These are phyloP conservation scores for Osedax fenrisi DNA, from an alignment of 2,888 invertebrate genomes.

Conservation along the genomic window DNA sequence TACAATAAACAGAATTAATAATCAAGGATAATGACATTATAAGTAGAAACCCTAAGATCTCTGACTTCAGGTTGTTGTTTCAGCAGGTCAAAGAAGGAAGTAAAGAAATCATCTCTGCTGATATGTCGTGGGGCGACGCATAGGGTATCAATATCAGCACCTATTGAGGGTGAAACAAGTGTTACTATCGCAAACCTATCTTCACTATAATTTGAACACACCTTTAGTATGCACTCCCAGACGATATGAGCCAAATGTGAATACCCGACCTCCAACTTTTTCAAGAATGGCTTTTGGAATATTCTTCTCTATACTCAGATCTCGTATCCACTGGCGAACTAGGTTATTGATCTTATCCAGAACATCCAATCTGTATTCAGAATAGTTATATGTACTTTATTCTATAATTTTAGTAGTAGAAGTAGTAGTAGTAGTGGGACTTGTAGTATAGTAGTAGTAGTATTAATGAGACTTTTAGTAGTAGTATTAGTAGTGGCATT, in stretches of 20 bases:
- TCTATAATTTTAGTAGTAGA: no score
- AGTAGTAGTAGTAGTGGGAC: no score
- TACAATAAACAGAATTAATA: constrained; percentile 42
- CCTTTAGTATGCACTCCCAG: constrained; percentile 77
- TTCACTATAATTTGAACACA: constrained; percentile 33
- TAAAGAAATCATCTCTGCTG: constrained; percentile 81
- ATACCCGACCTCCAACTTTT: constrained; percentile 84
- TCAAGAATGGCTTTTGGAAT: constrained; percentile 82
- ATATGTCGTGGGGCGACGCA: constrained; percentile 95
- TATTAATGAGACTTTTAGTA: no score
- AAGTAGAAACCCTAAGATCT: constrained; percentile 59
- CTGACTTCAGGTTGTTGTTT: constrained; percentile 74
- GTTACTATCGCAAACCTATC: not conserved
- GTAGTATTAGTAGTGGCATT: no score
- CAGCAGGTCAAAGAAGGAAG: constrained; percentile 80
- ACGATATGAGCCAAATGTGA: constrained; percentile 92
- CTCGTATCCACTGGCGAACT: constrained; percentile 84
- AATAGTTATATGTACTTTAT: no score
- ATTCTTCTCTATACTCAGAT: constrained; percentile 72
- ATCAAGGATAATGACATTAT: not conserved
- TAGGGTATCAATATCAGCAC: constrained; percentile 95
- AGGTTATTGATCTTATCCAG: constrained; percentile 69
- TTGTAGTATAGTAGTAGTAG: no score
- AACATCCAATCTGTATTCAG: constrained; percentile 55
- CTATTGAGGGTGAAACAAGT: constrained; percentile 49